phyloP scores from a whole-genome alignment of 2,113 vertebrate species.

The Zingel zingel region DNA sequence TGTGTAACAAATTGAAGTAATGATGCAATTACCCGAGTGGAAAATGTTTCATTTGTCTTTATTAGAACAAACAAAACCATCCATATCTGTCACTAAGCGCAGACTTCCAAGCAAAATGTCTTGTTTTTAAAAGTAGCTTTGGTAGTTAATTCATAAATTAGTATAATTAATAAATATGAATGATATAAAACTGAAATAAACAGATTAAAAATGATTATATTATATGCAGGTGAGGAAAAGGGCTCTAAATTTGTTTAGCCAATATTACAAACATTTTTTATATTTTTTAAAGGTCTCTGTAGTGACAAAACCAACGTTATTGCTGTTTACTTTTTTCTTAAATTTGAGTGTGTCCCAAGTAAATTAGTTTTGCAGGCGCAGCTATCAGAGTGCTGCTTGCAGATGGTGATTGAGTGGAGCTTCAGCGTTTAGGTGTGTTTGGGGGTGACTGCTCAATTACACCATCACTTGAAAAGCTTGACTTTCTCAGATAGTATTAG shows the following conservation, averaged over 20 bases:
- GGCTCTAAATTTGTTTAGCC: not conserved
- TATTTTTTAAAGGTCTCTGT: not conserved
- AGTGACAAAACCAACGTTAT: not conserved
- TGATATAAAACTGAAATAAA: not conserved
- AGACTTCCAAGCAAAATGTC: not conserved
- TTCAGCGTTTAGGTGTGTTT: not conserved
- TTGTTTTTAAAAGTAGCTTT: not conserved
- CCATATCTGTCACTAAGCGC: not conserved
- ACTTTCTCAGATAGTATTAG: slow-evolving; percentile 1
- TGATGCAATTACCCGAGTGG: slow-evolving; percentile 3
- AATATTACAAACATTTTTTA: not conserved
- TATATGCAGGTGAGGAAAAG: not conserved
- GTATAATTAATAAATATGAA: not conserved
- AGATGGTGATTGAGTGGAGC: slow-evolving; percentile 9
- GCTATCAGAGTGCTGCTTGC: slow-evolving; percentile 7
- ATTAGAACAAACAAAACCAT: not conserved
- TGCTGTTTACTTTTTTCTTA: not conserved
- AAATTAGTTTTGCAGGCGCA: not conserved
- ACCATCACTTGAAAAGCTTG: slow-evolving; percentile 7
- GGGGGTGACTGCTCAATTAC: slow-evolving; percentile 2
- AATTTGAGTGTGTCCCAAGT: not conserved
- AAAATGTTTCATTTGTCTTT: not conserved
- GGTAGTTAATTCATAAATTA: not conserved
- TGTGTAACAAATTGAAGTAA: not conserved
- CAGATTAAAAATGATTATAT: not conserved